Evolutionary conservation across 2,797 vertebrate genomes (phyloP).

Genomic region (Sebastes dallii): DNA sequence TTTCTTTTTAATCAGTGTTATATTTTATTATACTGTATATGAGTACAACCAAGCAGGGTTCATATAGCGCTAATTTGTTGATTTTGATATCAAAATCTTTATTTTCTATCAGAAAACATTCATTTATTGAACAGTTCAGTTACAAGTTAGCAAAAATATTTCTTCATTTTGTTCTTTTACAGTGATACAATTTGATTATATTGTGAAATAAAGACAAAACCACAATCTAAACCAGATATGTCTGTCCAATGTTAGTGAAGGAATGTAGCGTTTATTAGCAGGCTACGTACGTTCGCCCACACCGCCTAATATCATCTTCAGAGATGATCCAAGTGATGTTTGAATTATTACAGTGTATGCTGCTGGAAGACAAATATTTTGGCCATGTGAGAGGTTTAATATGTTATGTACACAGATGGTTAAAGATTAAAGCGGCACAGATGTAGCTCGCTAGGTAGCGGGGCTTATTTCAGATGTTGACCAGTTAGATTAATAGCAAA

Average conservation of each 20-base stretch:
- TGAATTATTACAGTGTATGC: conserved; percentile 28
- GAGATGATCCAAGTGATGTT: conserved; percentile 23
- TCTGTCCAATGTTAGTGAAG: not conserved
- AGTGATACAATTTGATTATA: not conserved
- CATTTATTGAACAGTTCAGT: not conserved
- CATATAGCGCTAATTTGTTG: not conserved
- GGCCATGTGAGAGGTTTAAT: conserved; percentile 34
- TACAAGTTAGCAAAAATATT: not conserved
- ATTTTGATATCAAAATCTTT: not conserved
- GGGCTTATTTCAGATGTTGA: conserved; percentile 42
- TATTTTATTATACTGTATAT: not conserved
- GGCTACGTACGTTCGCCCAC: not conserved
- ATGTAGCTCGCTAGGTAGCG: not conserved
- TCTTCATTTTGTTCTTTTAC: not conserved
- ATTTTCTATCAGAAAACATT: not conserved
- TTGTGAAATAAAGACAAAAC: not conserved
- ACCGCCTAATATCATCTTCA: not conserved
- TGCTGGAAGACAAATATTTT: conserved; percentile 42
- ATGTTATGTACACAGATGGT: conserved; percentile 55
- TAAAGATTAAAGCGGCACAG: conserved; percentile 35
- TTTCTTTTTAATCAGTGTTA: not conserved
- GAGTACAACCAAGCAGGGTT: not conserved
- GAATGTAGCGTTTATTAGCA: not conserved
- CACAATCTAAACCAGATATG: too few relatives aligned
- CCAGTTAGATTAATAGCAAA: conserved; percentile 60